Evolutionary conservation across 2,888 invertebrate genomes (phyloP), one percentile per base, ranked within the genome.

Genomic region (Sarcophaga caerulescens): DNA sequence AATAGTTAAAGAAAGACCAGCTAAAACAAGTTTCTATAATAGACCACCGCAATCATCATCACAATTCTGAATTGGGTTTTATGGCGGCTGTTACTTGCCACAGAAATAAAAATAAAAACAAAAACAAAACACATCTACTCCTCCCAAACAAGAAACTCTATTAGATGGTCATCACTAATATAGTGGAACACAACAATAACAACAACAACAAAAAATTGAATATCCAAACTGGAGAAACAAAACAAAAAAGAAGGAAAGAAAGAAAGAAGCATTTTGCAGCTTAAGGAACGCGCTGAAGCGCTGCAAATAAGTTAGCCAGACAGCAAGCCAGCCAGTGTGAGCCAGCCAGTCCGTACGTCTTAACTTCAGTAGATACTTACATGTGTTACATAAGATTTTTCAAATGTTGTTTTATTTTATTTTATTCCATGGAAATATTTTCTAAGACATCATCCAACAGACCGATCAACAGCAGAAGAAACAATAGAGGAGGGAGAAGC

Each of bases 241-340:
- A 35, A 35, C 62, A 62, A 77, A 69, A 59, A 17, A 10, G 35
- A 35, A 8, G 35, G 35, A 35, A 35, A 35, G 35, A 35, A 35
- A 52, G 52, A 52, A 44, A 77, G 62, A 78, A 83, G 70, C 23
- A 78, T 78, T 25, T 85, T 69, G 74, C 69, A 52, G 74, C 69
- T 59, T 52, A 45, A 84, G 81, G 80, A 84, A 82, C 85, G 81
- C 89, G 88, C 87, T 88, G 91, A 91, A 91, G 91, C 91, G 91
- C 90, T 90, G 91, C 91, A 90, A 90, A 90, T 88, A 77, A 65
- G 77, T 66, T 63, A 76, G 19, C 14, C 21, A 62, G 60, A 47
- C 74, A 73, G 17, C 89, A 0, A 47, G 19, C 74, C 47, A 47
- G 47, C 47, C 47, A 47, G 14, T 35, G 35, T 35, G 6, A 71